Base-by-base conservation (phyloP, 2,797 vertebrate genomes). In the Microctenopoma steveboyesi region DNA sequence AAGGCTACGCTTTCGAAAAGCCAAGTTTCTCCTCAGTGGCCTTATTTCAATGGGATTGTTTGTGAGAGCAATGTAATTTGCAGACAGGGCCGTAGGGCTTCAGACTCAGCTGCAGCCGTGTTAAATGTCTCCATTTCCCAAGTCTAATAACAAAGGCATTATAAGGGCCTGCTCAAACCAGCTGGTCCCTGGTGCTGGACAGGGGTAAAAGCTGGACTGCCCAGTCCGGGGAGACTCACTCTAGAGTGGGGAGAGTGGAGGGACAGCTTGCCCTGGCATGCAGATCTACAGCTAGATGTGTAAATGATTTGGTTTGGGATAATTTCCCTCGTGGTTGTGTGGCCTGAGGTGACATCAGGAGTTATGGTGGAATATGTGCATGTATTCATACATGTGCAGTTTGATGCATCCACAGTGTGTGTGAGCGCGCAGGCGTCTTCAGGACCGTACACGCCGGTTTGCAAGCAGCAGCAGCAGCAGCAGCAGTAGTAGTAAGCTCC, bases 71-170 rank as follows among this genome's bases (percentile, higher is more conserved):
- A 76, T 90, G 85, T 59, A 84, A 90, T 91, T 90, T 88, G 73
- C 81, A 81, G 74, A 76, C 80, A 78, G 69, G 72, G 76, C 88
- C 78, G 64, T 77, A 64, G 87, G 89, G 83, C 81, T 89, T 86
- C 56, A 56, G 83, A 83, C 81, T 86, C 85, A 88, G 87, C 88
- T 88, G 85, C 81, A 78, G 72, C 70, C 42, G 14, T 76, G 85
- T 87, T 86, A 87, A 88, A 88, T 76, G 86, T 88, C 86, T 89
- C 81, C 66, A 75, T 89, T 87, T 90, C 80, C 85, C 59, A 77
- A 69, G 75, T 86, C 82, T 88, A 90, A 91, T 90, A 86, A 89
- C 48, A 0, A 53, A 53, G 53, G 64, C 56, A 73, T 86, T 85
- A 85, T 52, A 74, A 59, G 59, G 74, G 37, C 76, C 60, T 84